A percentile compares a stretch with the other conserved stretches of the same genome.
phyloP scores from a whole-genome alignment of 1,140 invertebrate genomes.

The Leptopilina clavipes region DNA sequence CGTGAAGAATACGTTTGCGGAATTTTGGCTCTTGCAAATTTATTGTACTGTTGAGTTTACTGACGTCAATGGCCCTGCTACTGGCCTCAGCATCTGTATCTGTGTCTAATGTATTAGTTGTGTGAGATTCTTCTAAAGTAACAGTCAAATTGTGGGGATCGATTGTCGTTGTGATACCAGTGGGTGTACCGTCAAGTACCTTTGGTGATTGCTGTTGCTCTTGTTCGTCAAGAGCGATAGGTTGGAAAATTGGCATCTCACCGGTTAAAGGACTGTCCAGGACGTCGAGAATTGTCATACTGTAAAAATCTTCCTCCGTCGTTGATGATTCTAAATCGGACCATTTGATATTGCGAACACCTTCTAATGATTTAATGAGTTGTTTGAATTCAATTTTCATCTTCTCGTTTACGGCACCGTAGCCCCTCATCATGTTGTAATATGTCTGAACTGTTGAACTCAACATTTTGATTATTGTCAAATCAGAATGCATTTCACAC shows the following conservation, averaged over 20 bases:
- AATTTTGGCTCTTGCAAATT: constrained; percentile 52
- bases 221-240: not conserved
- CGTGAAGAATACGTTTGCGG: constrained; percentile 65
- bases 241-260: constrained; percentile 24
- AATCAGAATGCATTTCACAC: constrained; percentile 64
- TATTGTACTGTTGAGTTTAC: constrained; percentile 64
- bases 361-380: constrained; percentile 69
- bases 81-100: not conserved
- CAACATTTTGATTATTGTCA: constrained; percentile 63
- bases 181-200: not conserved
- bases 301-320: constrained; percentile 60
- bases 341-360: constrained; percentile 73
- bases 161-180: not conserved
- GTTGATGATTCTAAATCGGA: constrained; percentile 58
- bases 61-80: constrained; percentile 43
- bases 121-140: constrained; percentile 41
- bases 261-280: constrained; percentile 44
- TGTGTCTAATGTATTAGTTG: not conserved
- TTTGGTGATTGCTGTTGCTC: not conserved
- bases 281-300: constrained; percentile 53
- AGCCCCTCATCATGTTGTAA: constrained; percentile 63
- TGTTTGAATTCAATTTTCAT: constrained; percentile 69
- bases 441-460: constrained; percentile 64
- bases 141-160: constrained; percentile 39
- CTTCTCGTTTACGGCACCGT: constrained; percentile 63